Base-by-base conservation (phyloP, 2,888 invertebrate species). In the Acleris sparsana region DNA sequence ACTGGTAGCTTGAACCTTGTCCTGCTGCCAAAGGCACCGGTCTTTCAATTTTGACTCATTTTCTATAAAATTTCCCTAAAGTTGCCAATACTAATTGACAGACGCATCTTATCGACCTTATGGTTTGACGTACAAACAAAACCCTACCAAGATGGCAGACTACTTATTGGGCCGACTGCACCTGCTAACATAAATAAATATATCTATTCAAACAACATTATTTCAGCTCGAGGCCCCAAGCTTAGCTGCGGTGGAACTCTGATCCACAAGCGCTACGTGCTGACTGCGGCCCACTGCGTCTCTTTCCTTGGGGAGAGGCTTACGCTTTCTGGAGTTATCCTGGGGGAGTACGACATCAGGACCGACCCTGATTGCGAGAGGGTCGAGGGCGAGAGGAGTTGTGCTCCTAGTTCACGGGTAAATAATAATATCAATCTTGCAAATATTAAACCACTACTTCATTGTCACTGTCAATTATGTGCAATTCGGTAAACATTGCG, bases 201-300 rank as follows among this genome's bases (percentile, higher is more conserved):
- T 9, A 4, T 13, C 4, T 39, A 4, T 2, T 39, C 5, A 18
- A 20, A 39, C 2, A 18, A 49, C 11, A 5, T 51, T 7, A 39
- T 75, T 75, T 20, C 74, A 86, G 85, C 74, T 39, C 84, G 89
- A 1, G 89, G 86, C 2, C 74, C 71, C 2, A 81, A 80, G 49
- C 80, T 93, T 18, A 86, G 84, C 22, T 93, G 93, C 69, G 93
- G 91, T 11, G 94, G 94, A 7, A 90, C 94, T 0, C 85, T 94
- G 1, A 94, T 94, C 66, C 93, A 84, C 52, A 80, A 89, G 64
- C 83, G 88, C 74, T 94, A 94, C 72, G 88, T 94, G 33, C 74
- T 94, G 64, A 94, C 94, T 0, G 94, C 94, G 3, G 94, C 94
- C 0, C 94, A 94, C 73, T 94, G 94, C 72, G 93, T 94, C 1